Evolutionary conservation across 2,888 invertebrate species (phyloP).

Genomic region (Diloba caeruleocephala): DNA sequence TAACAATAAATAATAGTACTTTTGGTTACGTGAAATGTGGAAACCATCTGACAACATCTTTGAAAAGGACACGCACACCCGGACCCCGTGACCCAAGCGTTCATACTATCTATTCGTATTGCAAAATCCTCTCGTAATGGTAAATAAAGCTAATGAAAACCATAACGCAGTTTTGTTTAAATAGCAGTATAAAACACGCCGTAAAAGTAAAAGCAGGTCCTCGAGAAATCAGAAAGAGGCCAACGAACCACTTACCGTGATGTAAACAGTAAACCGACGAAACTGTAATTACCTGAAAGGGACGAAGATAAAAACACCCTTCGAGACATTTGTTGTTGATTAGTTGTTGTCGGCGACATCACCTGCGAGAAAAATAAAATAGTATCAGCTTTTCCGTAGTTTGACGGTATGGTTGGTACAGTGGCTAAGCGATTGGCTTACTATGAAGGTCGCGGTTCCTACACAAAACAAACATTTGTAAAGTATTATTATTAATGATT

Average conservation of each 20-base stretch:
- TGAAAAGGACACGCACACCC: too few relatives aligned
- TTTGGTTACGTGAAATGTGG: too few relatives aligned
- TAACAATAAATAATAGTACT: too few relatives aligned
- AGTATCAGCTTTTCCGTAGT: not conserved
- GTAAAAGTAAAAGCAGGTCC: conserved; percentile 28
- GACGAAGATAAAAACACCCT: conserved; percentile 20
- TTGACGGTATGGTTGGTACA: too few relatives aligned
- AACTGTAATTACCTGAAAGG: conserved; percentile 23
- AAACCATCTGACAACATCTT: too few relatives aligned
- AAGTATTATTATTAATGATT: too few relatives aligned
- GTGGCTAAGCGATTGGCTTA: too few relatives aligned
- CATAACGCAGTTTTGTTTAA: conserved; percentile 18
- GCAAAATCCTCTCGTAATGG: too few relatives aligned
- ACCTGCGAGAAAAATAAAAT: too few relatives aligned
- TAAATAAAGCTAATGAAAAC: conserved; percentile 9
- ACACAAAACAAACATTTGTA: too few relatives aligned
- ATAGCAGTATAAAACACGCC: conserved; percentile 23
- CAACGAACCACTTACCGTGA: conserved; percentile 12
- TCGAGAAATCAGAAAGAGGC: conserved; percentile 18
- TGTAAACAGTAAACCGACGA: conserved; percentile 22
- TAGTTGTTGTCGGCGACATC: not conserved
- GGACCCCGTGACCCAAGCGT: too few relatives aligned
- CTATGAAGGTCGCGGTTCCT: not conserved
- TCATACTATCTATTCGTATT: too few relatives aligned
- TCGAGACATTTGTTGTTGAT: conserved; percentile 3